These are phyloP conservation scores for Cynocephalus volans DNA, from an alignment of 2,113 vertebrate species.

Conservation along the genomic window DNA sequence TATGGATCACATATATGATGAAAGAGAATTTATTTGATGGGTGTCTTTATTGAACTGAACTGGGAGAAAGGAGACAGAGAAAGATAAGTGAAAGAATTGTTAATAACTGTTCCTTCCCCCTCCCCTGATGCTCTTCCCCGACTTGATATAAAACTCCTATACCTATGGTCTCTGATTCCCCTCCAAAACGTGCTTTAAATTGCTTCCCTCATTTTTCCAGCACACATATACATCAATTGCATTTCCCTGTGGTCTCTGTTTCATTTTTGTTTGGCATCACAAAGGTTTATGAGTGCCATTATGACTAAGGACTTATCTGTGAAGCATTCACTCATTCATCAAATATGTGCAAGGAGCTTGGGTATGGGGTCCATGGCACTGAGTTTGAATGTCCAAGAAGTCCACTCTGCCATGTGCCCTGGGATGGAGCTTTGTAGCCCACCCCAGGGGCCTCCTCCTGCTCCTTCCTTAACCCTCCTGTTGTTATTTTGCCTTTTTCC, in stretches of 20 bases:
- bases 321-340: slow-evolving; percentile 22
- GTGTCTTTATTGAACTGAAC: slow-evolving; percentile 62
- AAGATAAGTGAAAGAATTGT: slow-evolving; percentile 51
- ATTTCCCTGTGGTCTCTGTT: slow-evolving; percentile 16
- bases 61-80: slow-evolving; percentile 17
- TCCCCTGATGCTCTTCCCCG: background rate
- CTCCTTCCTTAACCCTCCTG: background rate
- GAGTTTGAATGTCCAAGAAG: background rate
- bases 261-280: slow-evolving; percentile 24
- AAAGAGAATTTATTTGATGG: slow-evolving; percentile 71
- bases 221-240: background rate
- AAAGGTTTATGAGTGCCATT: background rate
- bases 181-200: background rate
- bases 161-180: background rate
- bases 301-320: background rate
- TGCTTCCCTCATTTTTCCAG: background rate
- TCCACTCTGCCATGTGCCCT: background rate
- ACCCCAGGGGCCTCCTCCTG: background rate
- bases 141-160: background rate
- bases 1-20: slow-evolving; percentile 86
- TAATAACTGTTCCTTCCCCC: background rate
- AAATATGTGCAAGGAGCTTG: background rate
- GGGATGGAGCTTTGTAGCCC: background rate
- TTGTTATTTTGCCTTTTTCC: background rate
- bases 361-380: background rate